A percentile compares a stretch with the other conserved stretches of the same genome.
Evolutionary conservation across 2,888 invertebrate genomes (phyloP).

Genomic region (Athripsodes cinereus): DNA sequence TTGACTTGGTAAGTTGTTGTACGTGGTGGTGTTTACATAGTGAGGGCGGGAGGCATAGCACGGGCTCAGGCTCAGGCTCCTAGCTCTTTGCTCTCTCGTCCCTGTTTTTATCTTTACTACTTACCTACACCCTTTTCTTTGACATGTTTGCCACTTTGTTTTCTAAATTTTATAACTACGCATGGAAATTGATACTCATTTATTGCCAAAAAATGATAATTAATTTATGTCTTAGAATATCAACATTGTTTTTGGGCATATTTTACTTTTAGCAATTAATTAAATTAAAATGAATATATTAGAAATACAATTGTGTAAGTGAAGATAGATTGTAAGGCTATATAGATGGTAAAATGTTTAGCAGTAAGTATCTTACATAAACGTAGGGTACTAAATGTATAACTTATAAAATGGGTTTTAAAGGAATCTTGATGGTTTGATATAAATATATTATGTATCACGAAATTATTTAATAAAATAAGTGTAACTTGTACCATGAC

Average conservation of each 20-base stretch:
- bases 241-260: constrained; percentile 28
- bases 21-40: no score
- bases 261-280: constrained; percentile 27
- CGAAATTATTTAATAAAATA: constrained; percentile 20
- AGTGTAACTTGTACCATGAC: background rate
- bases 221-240: constrained; percentile 24
- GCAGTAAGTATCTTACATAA: constrained; percentile 23
- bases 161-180: constrained; percentile 27
- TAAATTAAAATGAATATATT: constrained; percentile 19
- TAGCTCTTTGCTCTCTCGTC: no score
- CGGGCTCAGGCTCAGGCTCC: no score
- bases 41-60: no score
- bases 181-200: constrained; percentile 57
- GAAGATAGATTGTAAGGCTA: constrained; percentile 24
- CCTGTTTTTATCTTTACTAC: no score
- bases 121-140: no score
- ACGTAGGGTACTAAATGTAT: constrained; percentile 26
- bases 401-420: constrained; percentile 27
- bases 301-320: constrained; percentile 15
- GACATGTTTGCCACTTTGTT: no score
- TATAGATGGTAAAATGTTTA: constrained; percentile 26
- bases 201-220: constrained; percentile 48
- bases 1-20: no score
- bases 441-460: constrained; percentile 28
- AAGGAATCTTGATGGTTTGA: constrained; percentile 28